Base-by-base conservation (phyloP, 2,113 vertebrate genomes). In the Platichthys stellatus region DNA sequence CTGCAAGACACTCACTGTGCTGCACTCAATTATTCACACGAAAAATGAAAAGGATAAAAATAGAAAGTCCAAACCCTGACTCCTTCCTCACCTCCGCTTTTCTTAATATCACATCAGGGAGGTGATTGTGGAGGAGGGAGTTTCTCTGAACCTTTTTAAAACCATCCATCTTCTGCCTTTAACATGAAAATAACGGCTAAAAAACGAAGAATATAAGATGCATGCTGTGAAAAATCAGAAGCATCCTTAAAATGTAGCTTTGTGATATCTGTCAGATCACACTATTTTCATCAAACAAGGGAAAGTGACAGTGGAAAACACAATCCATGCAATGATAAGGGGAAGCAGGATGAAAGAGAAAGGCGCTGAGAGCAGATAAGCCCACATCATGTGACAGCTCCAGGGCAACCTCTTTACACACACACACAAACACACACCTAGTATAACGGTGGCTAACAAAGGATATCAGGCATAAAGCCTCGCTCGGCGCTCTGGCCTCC, bases 401-500 rank as follows among this genome's bases (percentile, higher is more conserved):
- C 63, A 72, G 69, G 74, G 60, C 56, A 64, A 40, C 14, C 51
- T 24, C 65, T 20, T 53, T 20, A 31, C 28, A 31, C 28, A 7
- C 28, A 31, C 28, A 31, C 5, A 31, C 31, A 31, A 6, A 31
- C 31, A 31, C 31, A 31, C 35, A 57, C 21, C 2, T 12, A 13
- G n/a, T 49, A 23, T 61, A 78, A 75, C 69, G 53, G 63, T 59
- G 65, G 63, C 76, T 84, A 86, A 84, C 74, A 74, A 72, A 82
- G 62, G 66, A 81, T 45, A 54, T 74, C 62, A 63, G 63, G 68
- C 70, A 78, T 63, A 76, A 83, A 88, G 72, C 45, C 60, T n/a
- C 2, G 20, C 69, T 78, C 57, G 58, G 20, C 0, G 38, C 66
- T 64, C 45, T 68, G 69, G 56, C 62, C 70, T 14, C 18, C 11